phyloP scores from a whole-genome alignment of 2,888 invertebrate species.

The Ormyrus rosae region DNA sequence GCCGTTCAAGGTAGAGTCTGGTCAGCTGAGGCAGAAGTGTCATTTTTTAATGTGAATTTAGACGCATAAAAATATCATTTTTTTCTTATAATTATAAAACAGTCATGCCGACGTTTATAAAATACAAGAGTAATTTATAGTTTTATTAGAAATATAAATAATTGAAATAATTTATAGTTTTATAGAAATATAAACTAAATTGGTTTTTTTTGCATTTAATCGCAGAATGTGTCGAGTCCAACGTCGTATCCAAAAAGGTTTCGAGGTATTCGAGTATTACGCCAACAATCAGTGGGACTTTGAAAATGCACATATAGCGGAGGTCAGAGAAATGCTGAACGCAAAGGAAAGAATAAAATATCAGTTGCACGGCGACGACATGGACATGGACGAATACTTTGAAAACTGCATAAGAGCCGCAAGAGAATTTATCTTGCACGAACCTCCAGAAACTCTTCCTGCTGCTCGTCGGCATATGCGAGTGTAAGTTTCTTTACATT shows the following conservation, averaged over 20 bases:
- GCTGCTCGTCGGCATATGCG: slow-evolving; percentile 88
- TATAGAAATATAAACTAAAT: no score
- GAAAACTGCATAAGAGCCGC: slow-evolving; percentile 89
- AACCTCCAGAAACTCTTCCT: slow-evolving; percentile 87
- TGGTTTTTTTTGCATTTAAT: no score
- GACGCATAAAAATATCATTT: no score
- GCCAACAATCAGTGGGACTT: slow-evolving; percentile 95
- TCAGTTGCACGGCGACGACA: slow-evolving; percentile 83
- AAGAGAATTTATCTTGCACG: slow-evolving; percentile 88
- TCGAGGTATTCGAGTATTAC: slow-evolving; percentile 94
- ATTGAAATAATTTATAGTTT: no score
- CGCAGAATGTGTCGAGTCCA: slow-evolving; percentile 88
- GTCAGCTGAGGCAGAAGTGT: no score
- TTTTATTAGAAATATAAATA: no score
- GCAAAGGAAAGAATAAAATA: slow-evolving; percentile 81
- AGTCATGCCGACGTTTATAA: no score
- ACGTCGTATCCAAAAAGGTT: slow-evolving; percentile 88
- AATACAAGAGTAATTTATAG: no score
- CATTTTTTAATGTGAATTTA: no score
- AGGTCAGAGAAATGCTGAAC: slow-evolving; percentile 80
- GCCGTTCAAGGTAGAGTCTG: no score
- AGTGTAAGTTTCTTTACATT: slow-evolving; percentile 79
- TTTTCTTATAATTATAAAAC: no score
- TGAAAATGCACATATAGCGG: slow-evolving; percentile 82
- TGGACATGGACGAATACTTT: slow-evolving; percentile 89